Percentiles rank a stretch among this genome's conserved stretches.
Evolutionary conservation across 2,888 invertebrate species (phyloP).

Genomic region (Lydus trimaculatus): DNA sequence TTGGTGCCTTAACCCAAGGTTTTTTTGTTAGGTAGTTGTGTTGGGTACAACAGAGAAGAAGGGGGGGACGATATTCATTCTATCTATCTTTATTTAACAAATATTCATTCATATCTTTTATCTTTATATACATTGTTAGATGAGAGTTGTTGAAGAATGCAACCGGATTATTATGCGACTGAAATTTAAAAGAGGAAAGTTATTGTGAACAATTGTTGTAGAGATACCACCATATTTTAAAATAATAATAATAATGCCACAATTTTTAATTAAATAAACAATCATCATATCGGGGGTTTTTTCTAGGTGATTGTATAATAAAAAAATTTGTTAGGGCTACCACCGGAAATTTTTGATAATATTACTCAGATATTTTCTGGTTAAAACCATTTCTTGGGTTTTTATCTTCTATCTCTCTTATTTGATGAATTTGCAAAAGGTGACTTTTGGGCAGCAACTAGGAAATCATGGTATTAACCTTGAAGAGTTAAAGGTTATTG

Average conservation of each 20-base stretch:
- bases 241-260: too few relatives aligned
- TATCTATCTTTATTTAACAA: neutral
- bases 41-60: neutral
- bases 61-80: neutral
- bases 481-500: neutral
- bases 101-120: neutral
- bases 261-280: too few relatives aligned
- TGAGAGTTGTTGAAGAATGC: neutral
- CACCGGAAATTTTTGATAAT: neutral
- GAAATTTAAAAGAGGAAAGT: neutral
- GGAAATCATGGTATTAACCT: neutral
- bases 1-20: slow-evolving; percentile 4
- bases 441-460: neutral
- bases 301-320: too few relatives aligned
- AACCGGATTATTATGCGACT: slow-evolving; percentile 7
- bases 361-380: neutral
- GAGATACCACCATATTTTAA: too few relatives aligned
- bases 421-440: neutral
- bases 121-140: neutral
- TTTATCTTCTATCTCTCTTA: neutral
- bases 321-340: neutral
- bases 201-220: neutral
- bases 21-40: neutral
- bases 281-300: too few relatives aligned
- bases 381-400: neutral